These are phyloP conservation scores for Drosophila grimshawi DNA, from an alignment of 1,140 invertebrate genomes.

Conservation along the genomic window DNA sequence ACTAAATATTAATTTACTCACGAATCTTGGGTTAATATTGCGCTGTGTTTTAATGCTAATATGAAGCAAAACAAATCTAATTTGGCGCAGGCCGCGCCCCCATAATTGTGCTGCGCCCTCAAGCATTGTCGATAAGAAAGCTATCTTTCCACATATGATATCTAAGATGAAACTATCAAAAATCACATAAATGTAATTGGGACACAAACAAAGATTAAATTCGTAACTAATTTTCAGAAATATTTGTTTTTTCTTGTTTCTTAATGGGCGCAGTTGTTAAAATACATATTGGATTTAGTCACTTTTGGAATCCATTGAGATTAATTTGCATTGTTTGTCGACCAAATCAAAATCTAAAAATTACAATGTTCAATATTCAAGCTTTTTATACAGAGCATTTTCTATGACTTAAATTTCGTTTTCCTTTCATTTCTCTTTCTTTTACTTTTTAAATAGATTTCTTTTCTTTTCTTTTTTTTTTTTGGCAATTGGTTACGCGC, in stretches of 20 bases:
- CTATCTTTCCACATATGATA: constrained; percentile 5
- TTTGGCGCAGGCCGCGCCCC: constrained; percentile 41
- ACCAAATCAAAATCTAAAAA: constrained; percentile 30
- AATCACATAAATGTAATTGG: constrained; percentile 60
- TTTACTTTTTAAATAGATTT: constrained; percentile 8
- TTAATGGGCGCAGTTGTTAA: constrained; percentile 40
- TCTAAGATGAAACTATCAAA: constrained; percentile 40
- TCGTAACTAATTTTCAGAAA: constrained; percentile 67
- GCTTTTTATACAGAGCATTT: constrained; percentile 48
- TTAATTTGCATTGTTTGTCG: constrained; percentile 25
- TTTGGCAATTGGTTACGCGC: constrained; percentile 81
- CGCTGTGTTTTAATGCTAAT: constrained; percentile 66
- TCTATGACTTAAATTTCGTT: constrained; percentile 24
- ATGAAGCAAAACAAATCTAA: constrained; percentile 53
- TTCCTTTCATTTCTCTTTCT: constrained; percentile 47
- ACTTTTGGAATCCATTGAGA: constrained; percentile 35
- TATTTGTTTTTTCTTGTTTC: neutral
- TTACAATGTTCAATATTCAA: constrained; percentile 46
- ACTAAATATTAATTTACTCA: constrained; percentile 74
- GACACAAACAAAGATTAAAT: constrained; percentile 57
- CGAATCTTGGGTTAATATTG: constrained; percentile 80
- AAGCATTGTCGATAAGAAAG: constrained; percentile 53
- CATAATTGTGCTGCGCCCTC: constrained; percentile 24
- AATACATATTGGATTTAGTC: constrained; percentile 31
- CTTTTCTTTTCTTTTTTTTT: constrained; percentile 31